Evolutionary conservation across 2,113 vertebrate genomes (phyloP).

Genomic region (Nibea albiflora): DNA sequence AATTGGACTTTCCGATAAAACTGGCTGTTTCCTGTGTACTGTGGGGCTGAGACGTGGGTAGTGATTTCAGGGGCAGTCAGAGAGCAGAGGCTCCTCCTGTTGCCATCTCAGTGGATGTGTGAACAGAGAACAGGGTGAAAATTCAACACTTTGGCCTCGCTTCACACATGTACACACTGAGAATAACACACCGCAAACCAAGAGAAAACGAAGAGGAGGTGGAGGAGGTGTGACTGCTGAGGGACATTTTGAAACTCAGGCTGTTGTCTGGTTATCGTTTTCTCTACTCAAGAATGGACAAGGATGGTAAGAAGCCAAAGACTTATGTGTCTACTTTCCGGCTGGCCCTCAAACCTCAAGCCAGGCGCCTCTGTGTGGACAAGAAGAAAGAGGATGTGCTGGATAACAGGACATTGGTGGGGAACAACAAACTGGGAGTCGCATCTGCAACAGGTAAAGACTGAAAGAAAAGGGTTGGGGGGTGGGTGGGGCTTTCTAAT

Average conservation of each 20-base stretch:
- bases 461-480: not conserved
- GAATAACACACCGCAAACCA: not conserved
- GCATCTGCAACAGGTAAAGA: slow-evolving; percentile 67
- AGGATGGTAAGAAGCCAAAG: slow-evolving; percentile 63
- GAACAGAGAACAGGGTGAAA: slow-evolving; percentile 23
- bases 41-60: slow-evolving; percentile 33
- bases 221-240: slow-evolving; percentile 28
- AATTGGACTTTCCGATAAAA: slow-evolving; percentile 53
- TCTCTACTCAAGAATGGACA: slow-evolving; percentile 69
- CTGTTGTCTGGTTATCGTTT: slow-evolving; percentile 15
- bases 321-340: slow-evolving; percentile 79
- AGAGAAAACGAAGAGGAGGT: not conserved
- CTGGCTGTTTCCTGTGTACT: slow-evolving; percentile 48
- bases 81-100: slow-evolving; percentile 63
- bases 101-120: slow-evolving; percentile 44
- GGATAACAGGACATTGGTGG: slow-evolving; percentile 5
- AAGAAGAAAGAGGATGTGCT: slow-evolving; percentile 49
- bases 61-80: slow-evolving; percentile 43
- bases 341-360: slow-evolving; percentile 69
- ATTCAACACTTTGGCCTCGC: slow-evolving; percentile 32
- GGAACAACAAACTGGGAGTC: slow-evolving; percentile 37
- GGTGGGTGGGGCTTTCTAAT: not conserved
- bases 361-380: not conserved
- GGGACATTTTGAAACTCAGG: slow-evolving; percentile 23
- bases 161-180: not conserved